phyloP scores from a whole-genome alignment of 2,113 vertebrate species.

The Colius striatus region DNA sequence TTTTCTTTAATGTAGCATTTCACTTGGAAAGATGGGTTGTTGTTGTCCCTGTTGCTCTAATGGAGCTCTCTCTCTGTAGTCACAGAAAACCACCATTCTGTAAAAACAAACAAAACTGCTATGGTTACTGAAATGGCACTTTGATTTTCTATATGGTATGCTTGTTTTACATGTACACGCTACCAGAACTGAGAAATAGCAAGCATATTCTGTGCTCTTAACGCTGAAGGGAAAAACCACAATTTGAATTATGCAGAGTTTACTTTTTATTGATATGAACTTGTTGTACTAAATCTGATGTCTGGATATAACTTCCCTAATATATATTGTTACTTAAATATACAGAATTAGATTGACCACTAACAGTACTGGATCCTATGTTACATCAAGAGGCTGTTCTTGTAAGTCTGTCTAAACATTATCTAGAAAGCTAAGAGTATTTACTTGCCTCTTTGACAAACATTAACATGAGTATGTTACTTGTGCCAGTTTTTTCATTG shows the following conservation, averaged over 20 bases:
- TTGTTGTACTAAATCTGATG: constrained; percentile 73
- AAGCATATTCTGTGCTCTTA: constrained; percentile 72
- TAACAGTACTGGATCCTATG: constrained; percentile 71
- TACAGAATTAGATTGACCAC: constrained; percentile 75
- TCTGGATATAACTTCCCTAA: constrained; percentile 76
- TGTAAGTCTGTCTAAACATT: constrained; percentile 78
- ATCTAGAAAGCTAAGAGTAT: constrained; percentile 77
- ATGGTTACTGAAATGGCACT: constrained; percentile 74
- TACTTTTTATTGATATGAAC: constrained; percentile 79
- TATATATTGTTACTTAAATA: constrained; percentile 72
- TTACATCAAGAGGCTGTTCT: constrained; percentile 64
- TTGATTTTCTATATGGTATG: constrained; percentile 69
- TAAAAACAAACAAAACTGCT: constrained; percentile 51
- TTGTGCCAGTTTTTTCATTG: constrained; percentile 71
- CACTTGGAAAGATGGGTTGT: constrained; percentile 47
- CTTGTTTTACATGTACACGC: constrained; percentile 72
- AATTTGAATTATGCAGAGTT: constrained; percentile 77
- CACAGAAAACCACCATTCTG: constrained; percentile 69
- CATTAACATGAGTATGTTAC: constrained; percentile 68
- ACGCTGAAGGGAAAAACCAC: constrained; percentile 82
- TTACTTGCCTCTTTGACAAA: constrained; percentile 75
- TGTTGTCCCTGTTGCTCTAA: constrained; percentile 45
- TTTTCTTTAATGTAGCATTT: constrained; percentile 64
- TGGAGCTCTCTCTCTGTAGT: constrained; percentile 30
- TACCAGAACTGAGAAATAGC: constrained; percentile 71